Evolutionary conservation across 2,888 invertebrate species (phyloP).

Genomic region (Aleiodes leptofemur): DNA sequence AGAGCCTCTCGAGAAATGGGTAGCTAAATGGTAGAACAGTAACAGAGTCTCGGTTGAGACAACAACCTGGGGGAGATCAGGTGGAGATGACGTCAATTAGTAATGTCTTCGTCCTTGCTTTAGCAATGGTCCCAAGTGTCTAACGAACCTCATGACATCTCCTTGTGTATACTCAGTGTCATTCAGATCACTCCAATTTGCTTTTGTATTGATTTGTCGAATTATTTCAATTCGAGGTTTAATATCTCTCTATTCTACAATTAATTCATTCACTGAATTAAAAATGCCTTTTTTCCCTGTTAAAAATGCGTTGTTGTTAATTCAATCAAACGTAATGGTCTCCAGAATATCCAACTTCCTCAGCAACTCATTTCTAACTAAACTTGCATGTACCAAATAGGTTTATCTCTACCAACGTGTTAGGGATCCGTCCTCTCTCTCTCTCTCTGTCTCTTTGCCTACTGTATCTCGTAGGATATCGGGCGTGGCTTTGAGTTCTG

Average conservation of each 20-base stretch:
- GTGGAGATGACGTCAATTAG: constrained; percentile 55
- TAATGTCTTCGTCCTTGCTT: constrained; percentile 38
- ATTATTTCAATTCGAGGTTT: too few relatives aligned
- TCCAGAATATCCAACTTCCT: not conserved
- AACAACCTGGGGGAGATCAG: constrained; percentile 44
- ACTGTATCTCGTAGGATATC: not conserved
- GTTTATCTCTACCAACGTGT: constrained; percentile 23
- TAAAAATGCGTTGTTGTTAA: not conserved
- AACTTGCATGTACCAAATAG: constrained; percentile 8
- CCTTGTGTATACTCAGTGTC: constrained; percentile 41
- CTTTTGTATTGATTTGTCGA: not conserved
- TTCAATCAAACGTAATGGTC: not conserved
- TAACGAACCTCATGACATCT: constrained; percentile 53
- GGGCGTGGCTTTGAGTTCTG: constrained; percentile 53
- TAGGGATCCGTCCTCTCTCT: not conserved
- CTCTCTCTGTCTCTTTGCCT: not conserved
- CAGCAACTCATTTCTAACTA: not conserved
- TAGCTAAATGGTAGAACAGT: constrained; percentile 17
- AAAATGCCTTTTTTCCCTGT: not conserved
- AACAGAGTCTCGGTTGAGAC: constrained; percentile 39
- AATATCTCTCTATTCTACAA: too few relatives aligned
- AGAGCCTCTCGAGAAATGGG: not conserved
- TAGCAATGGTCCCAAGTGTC: constrained; percentile 42
- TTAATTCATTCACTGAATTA: too few relatives aligned
- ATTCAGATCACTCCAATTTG: constrained; percentile 19